Conservation (phyloP, 2,888 invertebrate species). For the Heteromyza rotundicornis region DNA sequence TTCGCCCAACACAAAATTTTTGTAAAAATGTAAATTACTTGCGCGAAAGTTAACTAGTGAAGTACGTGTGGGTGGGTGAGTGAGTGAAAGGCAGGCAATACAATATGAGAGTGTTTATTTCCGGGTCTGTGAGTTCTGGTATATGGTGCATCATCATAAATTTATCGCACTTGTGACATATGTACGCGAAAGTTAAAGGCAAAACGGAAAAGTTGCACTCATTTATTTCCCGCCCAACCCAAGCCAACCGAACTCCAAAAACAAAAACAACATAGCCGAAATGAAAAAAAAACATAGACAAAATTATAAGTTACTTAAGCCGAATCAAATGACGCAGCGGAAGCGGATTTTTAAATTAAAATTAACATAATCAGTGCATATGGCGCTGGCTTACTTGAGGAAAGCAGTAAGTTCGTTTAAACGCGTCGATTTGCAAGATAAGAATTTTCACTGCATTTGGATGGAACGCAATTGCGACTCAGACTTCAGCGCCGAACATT, state of each 20-base stretch:
- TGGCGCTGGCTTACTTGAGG: too few relatives aligned
- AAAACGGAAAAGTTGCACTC: neutral
- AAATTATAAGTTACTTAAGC: neutral
- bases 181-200: neutral
- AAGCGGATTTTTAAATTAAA: neutral
- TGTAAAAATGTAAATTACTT: conserved; percentile 4
- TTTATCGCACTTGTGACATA: conserved; percentile 2
- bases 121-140: neutral
- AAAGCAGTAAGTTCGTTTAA: too few relatives aligned
- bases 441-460: too few relatives aligned
- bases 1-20: neutral
- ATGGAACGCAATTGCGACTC: too few relatives aligned
- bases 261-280: neutral
- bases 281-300: neutral
- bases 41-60: neutral
- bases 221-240: neutral
- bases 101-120: neutral
- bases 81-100: neutral
- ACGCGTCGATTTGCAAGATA: too few relatives aligned
- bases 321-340: neutral
- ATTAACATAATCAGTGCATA: neutral
- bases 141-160: neutral
- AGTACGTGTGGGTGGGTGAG: neutral
- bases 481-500: too few relatives aligned
- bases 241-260: neutral